Conservation (phyloP, 1,140 invertebrate genomes). For the Saxidomus purpurata region DNA sequence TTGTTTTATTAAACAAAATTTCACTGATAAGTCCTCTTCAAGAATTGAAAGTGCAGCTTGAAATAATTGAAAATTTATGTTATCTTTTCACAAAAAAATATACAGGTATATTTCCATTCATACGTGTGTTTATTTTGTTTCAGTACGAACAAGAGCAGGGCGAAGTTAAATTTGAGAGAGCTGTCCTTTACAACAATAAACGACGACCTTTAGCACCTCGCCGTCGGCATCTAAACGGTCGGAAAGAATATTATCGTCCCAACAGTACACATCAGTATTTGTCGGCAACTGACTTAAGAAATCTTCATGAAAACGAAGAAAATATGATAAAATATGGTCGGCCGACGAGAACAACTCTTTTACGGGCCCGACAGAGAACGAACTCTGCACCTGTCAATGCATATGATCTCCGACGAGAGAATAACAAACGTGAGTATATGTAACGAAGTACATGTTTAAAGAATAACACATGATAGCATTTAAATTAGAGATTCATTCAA, state of each 20-base stretch:
- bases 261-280: conserved; percentile 79
- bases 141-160: conserved; percentile 64
- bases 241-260: conserved; percentile 74
- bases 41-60: no score
- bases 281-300: conserved; percentile 75
- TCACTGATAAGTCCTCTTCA: no score
- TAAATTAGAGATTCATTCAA: no score
- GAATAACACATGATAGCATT: no score
- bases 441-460: not conserved
- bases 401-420: conserved; percentile 58
- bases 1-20: no score
- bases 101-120: no score
- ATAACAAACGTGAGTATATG: conserved; percentile 44
- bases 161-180: conserved; percentile 17
- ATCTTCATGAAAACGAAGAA: conserved; percentile 65
- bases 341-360: conserved; percentile 77
- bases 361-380: conserved; percentile 59
- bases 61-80: no score
- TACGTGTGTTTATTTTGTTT: not conserved
- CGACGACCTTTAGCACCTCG: conserved; percentile 28
- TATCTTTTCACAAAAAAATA: no score
- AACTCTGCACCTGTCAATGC: conserved; percentile 56
- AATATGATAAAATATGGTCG: conserved; percentile 72
- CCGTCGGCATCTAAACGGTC: conserved; percentile 43
- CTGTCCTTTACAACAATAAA: conserved; percentile 15